Conservation (phyloP, 2,888 invertebrate genomes). For the Elmis aenea region DNA sequence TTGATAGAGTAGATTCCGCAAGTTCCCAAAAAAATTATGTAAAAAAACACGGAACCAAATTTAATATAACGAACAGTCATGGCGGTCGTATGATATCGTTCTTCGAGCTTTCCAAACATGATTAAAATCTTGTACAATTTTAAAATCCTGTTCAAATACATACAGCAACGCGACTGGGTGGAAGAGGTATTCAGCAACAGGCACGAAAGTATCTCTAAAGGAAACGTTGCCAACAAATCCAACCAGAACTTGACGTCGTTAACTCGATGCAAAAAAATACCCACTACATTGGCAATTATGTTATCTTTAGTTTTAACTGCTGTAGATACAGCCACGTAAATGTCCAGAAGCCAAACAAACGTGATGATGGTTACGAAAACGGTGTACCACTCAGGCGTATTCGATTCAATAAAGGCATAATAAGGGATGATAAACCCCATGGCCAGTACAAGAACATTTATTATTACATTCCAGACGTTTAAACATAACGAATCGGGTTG, state of each 20-base stretch:
- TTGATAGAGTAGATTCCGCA: conserved; percentile 5
- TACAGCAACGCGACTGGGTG: conserved; percentile 5
- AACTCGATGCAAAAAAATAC: conserved; percentile 15
- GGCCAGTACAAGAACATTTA: conserved; percentile 10
- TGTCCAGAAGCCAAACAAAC: conserved; percentile 11
- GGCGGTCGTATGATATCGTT: conserved; percentile 9
- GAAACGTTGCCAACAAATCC: conserved; percentile 18
- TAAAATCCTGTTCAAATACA: conserved; percentile 18
- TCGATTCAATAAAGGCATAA: conserved; percentile 13
- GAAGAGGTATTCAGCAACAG: conserved; percentile 10
- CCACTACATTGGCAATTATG: conserved; percentile 9
- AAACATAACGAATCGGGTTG: conserved; percentile 16
- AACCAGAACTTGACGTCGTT: conserved; percentile 9
- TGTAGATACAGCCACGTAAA: conserved; percentile 19
- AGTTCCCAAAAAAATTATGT: conserved; percentile 8
- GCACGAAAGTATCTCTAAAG: conserved; percentile 18
- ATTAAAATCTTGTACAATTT: conserved; percentile 16
- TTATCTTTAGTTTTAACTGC: conserved; percentile 13
- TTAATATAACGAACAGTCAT: conserved; percentile 9
- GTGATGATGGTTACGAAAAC: conserved; percentile 9
- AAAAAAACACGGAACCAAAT: conserved; percentile 8
- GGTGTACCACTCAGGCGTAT: conserved; percentile 1
- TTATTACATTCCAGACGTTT: conserved; percentile 9
- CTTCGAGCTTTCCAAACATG: conserved; percentile 11
- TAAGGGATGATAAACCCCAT: conserved; percentile 11